Base-by-base conservation (phyloP, 2,113 vertebrate genomes). In the Brachypteracias leptosomus region DNA sequence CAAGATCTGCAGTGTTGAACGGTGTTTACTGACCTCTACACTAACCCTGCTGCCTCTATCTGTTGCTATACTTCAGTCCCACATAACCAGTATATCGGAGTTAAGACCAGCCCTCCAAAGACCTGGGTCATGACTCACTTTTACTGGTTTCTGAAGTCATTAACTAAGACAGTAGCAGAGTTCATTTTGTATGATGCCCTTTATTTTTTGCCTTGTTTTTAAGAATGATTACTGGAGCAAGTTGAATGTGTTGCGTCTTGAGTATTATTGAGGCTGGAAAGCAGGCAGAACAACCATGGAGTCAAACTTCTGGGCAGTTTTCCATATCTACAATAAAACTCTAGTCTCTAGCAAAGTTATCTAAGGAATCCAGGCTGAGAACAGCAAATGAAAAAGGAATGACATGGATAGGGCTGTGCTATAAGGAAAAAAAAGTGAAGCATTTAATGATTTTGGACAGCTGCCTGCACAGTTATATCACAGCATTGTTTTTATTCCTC, bases 311-410 rank as follows among this genome's bases (percentile, higher is more conserved):
- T 29, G 71, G 89, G 91, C 93, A 87, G 49, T 87, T 89, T 91
- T 94, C 94, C 84, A 33, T 78, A 85, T 95, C 93, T 89, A 40
- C 94, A 89, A 63, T 31, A 92, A 90, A 94, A 81, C 65, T 38
- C 22, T 4, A 89, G 46, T 67, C 83, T 90, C 52, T 51, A 78
- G 90, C 28, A 25, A 81, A 96, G 86, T 95, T 89, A 93, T 95
- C 94, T 91, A 52, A 90, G 91, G 95, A 97, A 96, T 96, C 67
- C 86, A 68, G 91, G 61, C 91, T 81, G 73, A 42, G 33, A 74
- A 55, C 36, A 93, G 49, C 78, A 57, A 78, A 89, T 92, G 84
- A 75, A 84, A 93, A 89, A 93, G 79, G 55, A 96, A 94, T 95
- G 76, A 89, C 70, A 95, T 25, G 72, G 77, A 89, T 11, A 84